These are phyloP conservation scores for Indicator maculatus DNA, from an alignment of 2,113 vertebrate species.

Conservation along the genomic window DNA sequence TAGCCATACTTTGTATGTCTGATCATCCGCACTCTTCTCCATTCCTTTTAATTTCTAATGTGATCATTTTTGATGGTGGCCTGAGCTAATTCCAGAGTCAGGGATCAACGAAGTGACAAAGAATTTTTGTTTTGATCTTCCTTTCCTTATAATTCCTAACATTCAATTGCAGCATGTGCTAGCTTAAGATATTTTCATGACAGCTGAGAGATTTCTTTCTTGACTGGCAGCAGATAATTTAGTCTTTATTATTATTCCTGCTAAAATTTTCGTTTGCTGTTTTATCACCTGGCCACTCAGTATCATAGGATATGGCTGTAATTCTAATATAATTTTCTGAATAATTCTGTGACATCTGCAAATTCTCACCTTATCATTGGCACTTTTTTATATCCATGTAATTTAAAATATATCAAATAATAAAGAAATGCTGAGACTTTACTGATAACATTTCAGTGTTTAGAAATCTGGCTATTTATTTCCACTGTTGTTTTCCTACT, in stretches of 20 bases:
- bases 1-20: not conserved
- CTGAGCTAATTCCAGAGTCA: not conserved
- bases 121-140: no score
- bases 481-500: rapidly evolving
- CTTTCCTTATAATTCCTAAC: no score
- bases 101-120: not conserved
- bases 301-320: not conserved
- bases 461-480: not conserved
- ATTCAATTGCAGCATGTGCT: not conserved
- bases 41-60: not conserved
- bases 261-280: not conserved
- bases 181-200: not conserved
- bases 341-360: not conserved
- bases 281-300: not conserved
- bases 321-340: not conserved
- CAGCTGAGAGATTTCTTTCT: not conserved
- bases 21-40: not conserved
- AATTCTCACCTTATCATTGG: not conserved
- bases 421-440: not conserved
- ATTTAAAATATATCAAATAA: not conserved
- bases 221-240: not conserved
- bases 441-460: not conserved
- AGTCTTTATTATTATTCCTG: not conserved
- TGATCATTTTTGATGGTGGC: not conserved
- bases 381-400: not conserved